These are phyloP conservation scores for Gymnarchus niloticus DNA, from an alignment of 2,113 vertebrate species.

Conservation along the genomic window DNA sequence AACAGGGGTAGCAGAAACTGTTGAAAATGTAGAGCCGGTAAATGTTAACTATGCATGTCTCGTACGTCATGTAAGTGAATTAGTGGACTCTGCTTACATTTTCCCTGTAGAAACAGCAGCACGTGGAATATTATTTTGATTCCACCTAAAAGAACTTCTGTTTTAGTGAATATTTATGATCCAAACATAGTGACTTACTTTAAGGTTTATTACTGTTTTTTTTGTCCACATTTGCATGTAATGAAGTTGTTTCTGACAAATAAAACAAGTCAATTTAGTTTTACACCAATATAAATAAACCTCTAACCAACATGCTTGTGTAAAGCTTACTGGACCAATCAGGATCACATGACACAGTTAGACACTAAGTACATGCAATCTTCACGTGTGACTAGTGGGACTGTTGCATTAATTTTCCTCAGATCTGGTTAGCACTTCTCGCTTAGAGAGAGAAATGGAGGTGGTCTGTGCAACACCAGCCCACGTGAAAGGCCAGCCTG, in stretches of 20 bases:
- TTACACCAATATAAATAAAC: neutral
- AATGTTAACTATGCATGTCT: neutral
- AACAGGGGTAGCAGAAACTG: neutral
- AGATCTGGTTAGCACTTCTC: constrained; percentile 51
- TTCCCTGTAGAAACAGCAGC: neutral
- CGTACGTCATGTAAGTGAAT: no score
- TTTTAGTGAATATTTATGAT: neutral
- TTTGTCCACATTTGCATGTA: neutral
- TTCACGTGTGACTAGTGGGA: neutral
- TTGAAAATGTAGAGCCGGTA: neutral
- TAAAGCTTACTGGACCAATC: neutral
- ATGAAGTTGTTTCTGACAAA: neutral
- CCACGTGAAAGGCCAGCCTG: constrained; percentile 34
- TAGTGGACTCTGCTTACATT: neutral
- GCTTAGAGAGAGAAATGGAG: constrained; percentile 38
- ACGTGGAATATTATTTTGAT: neutral
- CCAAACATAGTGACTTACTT: neutral
- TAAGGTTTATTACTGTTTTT: neutral
- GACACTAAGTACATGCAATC: neutral
- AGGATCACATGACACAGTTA: neutral
- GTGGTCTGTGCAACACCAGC: constrained; percentile 52
- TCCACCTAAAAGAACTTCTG: neutral
- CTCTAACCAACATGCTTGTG: neutral
- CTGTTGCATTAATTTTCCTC: neutral
- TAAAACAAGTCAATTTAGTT: neutral